Evolutionary conservation across 2,888 invertebrate genomes (phyloP), one percentile per base, ranked within the genome.

Genomic region (Oscheius sp.): DNA sequence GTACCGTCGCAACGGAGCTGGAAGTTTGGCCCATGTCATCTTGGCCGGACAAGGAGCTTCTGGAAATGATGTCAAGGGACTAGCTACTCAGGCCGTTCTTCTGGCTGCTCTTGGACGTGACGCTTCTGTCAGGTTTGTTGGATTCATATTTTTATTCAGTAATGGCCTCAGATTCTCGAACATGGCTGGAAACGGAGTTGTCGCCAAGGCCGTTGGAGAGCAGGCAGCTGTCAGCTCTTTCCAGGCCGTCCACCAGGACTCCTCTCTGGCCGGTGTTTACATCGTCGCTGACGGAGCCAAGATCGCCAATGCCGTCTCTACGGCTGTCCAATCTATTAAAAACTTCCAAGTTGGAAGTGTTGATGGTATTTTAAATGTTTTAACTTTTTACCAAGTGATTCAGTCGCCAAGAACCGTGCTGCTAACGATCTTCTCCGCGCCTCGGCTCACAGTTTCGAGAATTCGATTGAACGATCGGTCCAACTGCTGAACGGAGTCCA

Each of bases 251-350:
- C 78, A 81, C 51, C 72, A 74, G 10, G 83, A 80, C 70, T 65
- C 75, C 35, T 87, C 88, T 59, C 76, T 87, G 2, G 85, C 79
- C 21, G 87, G 87, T 55, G 80, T 87, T 29, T 86, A 88, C 73
- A 29, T 87, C 32, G 81, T 81, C 10, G 80, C 82, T 4, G 83
- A 87, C 5, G 83, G 81, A 4, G 9, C 70, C 32, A 62, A 82
- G 13, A 75, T 78, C 33, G 75, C 73, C 9, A 74, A 76, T 5
- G 71, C 68, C 47, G 80, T 88, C 29, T 55, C 75, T 11, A 73
- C 80, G 29, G 84, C 84, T 42, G 81, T 78, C 13, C 74, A 74
- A 35, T 82, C 82, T 3, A 59, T 87, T 35, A 86, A 85, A 59
- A 70, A 78, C 29, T 75, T 87, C 55, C 82, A 83, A 29, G 73